Percentiles rank a stretch among this genome's conserved stretches.
phyloP scores from a whole-genome alignment of 1,140 invertebrate genomes.

The Drosophila dunni region DNA sequence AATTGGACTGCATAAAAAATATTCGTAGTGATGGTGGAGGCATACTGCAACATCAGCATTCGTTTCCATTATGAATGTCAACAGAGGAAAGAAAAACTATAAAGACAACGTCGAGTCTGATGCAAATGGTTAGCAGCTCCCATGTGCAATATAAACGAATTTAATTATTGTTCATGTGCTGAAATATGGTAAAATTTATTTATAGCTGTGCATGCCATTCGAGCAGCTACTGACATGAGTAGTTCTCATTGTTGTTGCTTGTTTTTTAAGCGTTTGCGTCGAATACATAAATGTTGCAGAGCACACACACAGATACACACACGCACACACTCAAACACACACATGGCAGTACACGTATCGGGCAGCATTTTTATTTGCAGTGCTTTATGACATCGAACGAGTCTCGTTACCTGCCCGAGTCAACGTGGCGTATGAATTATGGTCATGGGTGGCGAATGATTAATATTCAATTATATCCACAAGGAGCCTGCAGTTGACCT shows the following conservation, averaged over 20 bases:
- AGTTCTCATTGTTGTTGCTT: slow-evolving; percentile 46
- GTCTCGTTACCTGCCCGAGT: slow-evolving; percentile 66
- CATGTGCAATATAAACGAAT: slow-evolving; percentile 77
- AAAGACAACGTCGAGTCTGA: slow-evolving; percentile 36
- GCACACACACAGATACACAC: neutral
- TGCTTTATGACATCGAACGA: slow-evolving; percentile 54
- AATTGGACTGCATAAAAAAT: slow-evolving; percentile 51
- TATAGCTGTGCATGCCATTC: slow-evolving; percentile 65
- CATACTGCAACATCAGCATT: slow-evolving; percentile 68
- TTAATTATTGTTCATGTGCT: slow-evolving; percentile 83
- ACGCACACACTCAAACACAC: slow-evolving; percentile 5
- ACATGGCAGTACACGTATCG: slow-evolving; percentile 25
- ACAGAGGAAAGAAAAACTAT: slow-evolving; percentile 39
- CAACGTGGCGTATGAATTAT: slow-evolving; percentile 67
- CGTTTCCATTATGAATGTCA: slow-evolving; percentile 81
- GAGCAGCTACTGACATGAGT: slow-evolving; percentile 34
- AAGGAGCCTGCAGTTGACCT: slow-evolving; percentile 55
- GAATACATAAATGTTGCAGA: slow-evolving; percentile 60
- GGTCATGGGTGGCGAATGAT: slow-evolving; percentile 70
- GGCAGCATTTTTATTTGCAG: slow-evolving; percentile 41
- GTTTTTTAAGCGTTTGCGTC: slow-evolving; percentile 57
- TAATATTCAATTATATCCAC: slow-evolving; percentile 78
- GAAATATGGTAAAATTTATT: slow-evolving; percentile 82
- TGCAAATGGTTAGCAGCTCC: slow-evolving; percentile 58
- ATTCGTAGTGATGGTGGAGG: neutral